Evolutionary conservation across 2,888 invertebrate genomes (phyloP), one percentile per base, ranked within the genome.

Genomic region (Drosophila gaucha): DNA sequence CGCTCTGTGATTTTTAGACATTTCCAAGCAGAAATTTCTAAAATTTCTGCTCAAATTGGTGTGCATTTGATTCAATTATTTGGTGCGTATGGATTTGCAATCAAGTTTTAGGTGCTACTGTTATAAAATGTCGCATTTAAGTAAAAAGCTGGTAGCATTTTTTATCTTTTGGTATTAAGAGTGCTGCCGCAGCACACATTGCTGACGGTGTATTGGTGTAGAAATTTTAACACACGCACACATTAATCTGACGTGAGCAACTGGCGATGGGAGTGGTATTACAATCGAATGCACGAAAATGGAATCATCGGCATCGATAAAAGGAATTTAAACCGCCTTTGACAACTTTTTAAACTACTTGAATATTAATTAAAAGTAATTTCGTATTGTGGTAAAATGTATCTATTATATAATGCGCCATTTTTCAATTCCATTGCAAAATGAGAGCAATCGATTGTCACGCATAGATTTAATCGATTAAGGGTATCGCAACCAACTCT

Each of bases 1-100:
- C 82, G 82, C 89, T 88, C 87, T 84, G 88, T 87, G 85, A 86
- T 89, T 90, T 82, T 88, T 83, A 65, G 74, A 89, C 85, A 88
- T 88, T 86, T 89, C 86, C 87, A 86, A 73, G 75, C 58, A 74
- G 85, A 79, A 85, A 78, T 87, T 80, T 75, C 16, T 57, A 75
- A 84, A 80, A 82, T 78, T 87, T 88, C 80, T 83, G 78, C 82
- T 82, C 70, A 78, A 74, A 62, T 70, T 78, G 74, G 69, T 78
- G 79, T 73, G 78, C 76, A 78, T 76, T 84, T 70, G 70, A 74
- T 67, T 73, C 62, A 72, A 74, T 75, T 72, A 78, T 67, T 77
- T 84, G 89, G 90, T 90, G 83, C 80, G 90, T 90, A 90, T 86
- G 44, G 55, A 52, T 49, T 52, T 67, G 57, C 28, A 44, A 62